phyloP scores from a whole-genome alignment of 2,888 invertebrate genomes.

The Tachina fera region DNA sequence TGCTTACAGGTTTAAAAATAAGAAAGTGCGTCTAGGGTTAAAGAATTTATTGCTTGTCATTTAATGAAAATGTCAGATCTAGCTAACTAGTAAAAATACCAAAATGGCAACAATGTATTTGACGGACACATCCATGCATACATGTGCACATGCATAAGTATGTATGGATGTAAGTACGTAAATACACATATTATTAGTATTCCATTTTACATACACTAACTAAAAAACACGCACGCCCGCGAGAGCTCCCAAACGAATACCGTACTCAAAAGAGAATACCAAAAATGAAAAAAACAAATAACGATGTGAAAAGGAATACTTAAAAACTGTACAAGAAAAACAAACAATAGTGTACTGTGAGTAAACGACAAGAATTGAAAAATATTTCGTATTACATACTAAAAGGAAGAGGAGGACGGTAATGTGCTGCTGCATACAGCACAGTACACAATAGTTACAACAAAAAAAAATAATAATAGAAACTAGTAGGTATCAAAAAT shows the following conservation, averaged over 20 bases:
- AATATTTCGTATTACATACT: constrained; percentile 35
- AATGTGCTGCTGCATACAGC: constrained; percentile 26
- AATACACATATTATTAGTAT: background rate
- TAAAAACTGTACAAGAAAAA: constrained; percentile 70
- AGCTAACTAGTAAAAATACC: too few relatives aligned
- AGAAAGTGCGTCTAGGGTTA: too few relatives aligned
- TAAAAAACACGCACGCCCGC: constrained; percentile 58
- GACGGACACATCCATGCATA: too few relatives aligned
- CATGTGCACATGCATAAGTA: background rate
- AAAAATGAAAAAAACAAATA: constrained; percentile 72
- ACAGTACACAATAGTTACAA: constrained; percentile 23
- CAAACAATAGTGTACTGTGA: constrained; percentile 60
- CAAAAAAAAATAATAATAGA: constrained; percentile 15
- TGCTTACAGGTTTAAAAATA: too few relatives aligned
- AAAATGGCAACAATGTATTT: too few relatives aligned
- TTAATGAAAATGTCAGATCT: too few relatives aligned
- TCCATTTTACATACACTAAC: constrained; percentile 8
- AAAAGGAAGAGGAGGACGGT: constrained; percentile 36
- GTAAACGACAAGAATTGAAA: constrained; percentile 59
- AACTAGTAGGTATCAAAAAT: constrained; percentile 35
- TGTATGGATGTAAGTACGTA: too few relatives aligned
- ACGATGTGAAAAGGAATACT: constrained; percentile 70
- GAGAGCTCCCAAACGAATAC: constrained; percentile 64
- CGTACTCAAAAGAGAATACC: constrained; percentile 65
- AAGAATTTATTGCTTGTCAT: too few relatives aligned